phyloP scores from a whole-genome alignment of 2,797 vertebrate genomes.

The Sorex maritimensis region DNA sequence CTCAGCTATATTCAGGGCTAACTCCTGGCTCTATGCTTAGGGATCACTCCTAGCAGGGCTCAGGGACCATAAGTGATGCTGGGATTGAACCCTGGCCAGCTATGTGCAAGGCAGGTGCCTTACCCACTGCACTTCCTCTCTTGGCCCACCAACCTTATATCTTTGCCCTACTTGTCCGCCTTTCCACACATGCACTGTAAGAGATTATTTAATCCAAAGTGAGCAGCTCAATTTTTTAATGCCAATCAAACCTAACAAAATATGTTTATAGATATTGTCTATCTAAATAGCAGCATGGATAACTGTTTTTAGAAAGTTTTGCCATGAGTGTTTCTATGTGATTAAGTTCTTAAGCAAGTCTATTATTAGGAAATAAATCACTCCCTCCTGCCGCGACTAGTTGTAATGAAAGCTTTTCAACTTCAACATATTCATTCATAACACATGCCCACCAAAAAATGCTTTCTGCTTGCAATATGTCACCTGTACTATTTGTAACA shows the following conservation, averaged over 20 bases:
- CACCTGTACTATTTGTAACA: constrained; percentile 89
- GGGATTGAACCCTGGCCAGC: no score
- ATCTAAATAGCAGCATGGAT: constrained; percentile 66
- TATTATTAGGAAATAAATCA: constrained; percentile 82
- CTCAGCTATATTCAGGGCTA: no score
- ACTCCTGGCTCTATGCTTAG: no score
- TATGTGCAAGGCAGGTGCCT: no score
- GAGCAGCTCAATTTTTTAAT: constrained; percentile 46
- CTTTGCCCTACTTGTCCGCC: constrained; percentile 4
- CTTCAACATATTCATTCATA: constrained; percentile 86
- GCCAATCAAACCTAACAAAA: constrained; percentile 4
- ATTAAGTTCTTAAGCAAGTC: constrained; percentile 73
- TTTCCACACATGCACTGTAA: neutral
- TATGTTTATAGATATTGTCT: constrained; percentile 58
- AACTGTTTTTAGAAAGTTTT: constrained; percentile 58
- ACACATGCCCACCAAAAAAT: constrained; percentile 87
- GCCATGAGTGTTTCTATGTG: constrained; percentile 53
- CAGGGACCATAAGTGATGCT: no score
- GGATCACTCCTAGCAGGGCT: no score
- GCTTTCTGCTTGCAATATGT: constrained; percentile 85
- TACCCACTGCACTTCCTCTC: no score
- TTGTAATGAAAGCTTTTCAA: constrained; percentile 87
- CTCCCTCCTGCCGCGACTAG: constrained; percentile 83
- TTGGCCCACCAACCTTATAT: neutral
- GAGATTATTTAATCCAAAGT: constrained; percentile 33